These are phyloP conservation scores for Cyanistes caeruleus DNA, from an alignment of 2,113 vertebrate species.

Conservation along the genomic window DNA sequence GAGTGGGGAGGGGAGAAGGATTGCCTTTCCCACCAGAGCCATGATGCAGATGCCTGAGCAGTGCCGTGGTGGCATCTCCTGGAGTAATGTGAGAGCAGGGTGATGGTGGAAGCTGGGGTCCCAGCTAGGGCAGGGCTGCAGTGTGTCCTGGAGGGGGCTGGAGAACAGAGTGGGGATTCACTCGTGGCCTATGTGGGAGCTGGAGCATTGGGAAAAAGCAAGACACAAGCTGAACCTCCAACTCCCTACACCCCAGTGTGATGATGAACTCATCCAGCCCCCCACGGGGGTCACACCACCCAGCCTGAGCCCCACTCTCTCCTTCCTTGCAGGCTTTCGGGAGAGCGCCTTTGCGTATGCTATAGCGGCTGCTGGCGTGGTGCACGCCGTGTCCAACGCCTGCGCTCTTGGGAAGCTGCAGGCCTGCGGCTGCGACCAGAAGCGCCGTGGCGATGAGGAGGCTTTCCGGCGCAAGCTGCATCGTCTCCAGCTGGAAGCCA, in stretches of 20 bases:
- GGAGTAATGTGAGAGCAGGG: not conserved
- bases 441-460: conserved; percentile 91
- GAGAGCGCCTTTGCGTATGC: conserved; percentile 97
- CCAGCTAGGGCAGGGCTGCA: not conserved
- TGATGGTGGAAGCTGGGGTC: not conserved
- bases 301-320: not conserved
- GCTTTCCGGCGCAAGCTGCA: conserved; percentile 93
- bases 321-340: conserved; percentile 83
- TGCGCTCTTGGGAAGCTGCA: conserved; percentile 95
- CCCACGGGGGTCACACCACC: accelerated
- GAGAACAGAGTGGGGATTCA: not conserved
- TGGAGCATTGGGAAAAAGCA: not conserved
- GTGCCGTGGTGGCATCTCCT: not conserved
- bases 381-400: conserved; percentile 94
- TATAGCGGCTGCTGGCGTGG: conserved; percentile 91
- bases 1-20: not conserved
- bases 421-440: conserved; percentile 91
- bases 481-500: conserved; percentile 92
- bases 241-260: not conserved
- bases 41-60: not conserved
- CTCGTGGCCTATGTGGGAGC: not conserved
- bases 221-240: not conserved
- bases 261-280: not conserved
- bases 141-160: not conserved
- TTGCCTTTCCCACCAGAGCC: not conserved